Conservation (phyloP, 1,140 invertebrate species). For the Homalodisca vitripennis region DNA sequence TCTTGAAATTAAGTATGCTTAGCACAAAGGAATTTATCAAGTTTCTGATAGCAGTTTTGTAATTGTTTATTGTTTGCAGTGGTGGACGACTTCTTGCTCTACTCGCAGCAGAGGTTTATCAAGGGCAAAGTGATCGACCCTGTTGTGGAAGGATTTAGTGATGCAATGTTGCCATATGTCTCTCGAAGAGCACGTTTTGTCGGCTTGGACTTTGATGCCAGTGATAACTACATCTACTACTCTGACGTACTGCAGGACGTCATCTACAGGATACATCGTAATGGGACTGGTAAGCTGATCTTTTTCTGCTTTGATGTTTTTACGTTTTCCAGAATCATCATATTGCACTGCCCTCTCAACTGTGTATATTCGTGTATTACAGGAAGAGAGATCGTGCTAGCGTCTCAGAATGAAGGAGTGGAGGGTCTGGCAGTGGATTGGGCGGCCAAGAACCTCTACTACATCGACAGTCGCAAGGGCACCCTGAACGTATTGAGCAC, state of each 20-base stretch:
- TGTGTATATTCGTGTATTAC: not conserved
- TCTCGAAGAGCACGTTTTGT: slow-evolving; percentile 91
- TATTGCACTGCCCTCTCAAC: not conserved
- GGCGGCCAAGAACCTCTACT: slow-evolving; percentile 96
- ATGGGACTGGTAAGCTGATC: slow-evolving; percentile 82
- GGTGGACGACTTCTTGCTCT: slow-evolving; percentile 92
- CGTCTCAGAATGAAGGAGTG: slow-evolving; percentile 96
- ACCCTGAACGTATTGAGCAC: slow-evolving; percentile 93
- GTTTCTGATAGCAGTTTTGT: too few species aligned
- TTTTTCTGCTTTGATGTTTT: too few species aligned
- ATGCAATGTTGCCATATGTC: slow-evolving; percentile 90
- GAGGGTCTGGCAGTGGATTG: slow-evolving; percentile 97
- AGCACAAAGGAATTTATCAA: too few species aligned
- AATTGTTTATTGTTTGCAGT: slow-evolving; percentile 52
- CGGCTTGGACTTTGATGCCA: slow-evolving; percentile 93
- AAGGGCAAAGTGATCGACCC: slow-evolving; percentile 92
- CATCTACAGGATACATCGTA: slow-evolving; percentile 87
- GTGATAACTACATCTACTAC: slow-evolving; percentile 92
- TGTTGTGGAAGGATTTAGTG: slow-evolving; percentile 85
- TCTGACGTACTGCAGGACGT: slow-evolving; percentile 97
- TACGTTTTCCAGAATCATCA: not conserved
- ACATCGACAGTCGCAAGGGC: slow-evolving; percentile 95
- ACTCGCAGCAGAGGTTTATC: slow-evolving; percentile 95
- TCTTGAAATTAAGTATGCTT: too few species aligned
- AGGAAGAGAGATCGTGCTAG: slow-evolving; percentile 81